Percentiles rank a stretch among this genome's conserved stretches.
These are phyloP conservation scores for Podiceps cristatus DNA, from an alignment of 2,113 vertebrate genomes.

Conservation along the genomic window DNA sequence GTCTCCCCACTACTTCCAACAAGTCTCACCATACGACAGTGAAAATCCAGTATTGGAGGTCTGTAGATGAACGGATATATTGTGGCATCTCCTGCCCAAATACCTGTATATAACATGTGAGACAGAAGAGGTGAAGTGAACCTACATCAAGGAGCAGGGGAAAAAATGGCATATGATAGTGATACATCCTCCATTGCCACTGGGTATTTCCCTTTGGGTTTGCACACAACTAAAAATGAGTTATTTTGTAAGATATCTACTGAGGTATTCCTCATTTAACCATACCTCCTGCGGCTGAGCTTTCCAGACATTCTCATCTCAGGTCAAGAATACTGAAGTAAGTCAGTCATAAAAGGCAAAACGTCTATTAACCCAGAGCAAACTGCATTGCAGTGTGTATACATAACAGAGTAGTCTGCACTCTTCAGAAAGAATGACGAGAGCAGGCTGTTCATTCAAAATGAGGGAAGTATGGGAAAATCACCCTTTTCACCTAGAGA, in stretches of 20 bases:
- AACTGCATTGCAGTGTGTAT: not conserved
- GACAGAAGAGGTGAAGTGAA: not conserved
- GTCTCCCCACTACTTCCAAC: not conserved
- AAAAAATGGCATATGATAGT: not conserved
- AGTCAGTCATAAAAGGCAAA: not conserved
- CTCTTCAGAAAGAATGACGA: not conserved
- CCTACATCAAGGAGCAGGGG: not conserved
- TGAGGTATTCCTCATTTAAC: not conserved
- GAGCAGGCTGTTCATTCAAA: not conserved
- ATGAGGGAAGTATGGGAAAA: not conserved
- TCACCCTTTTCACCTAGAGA: not conserved
- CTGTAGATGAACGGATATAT: not conserved
- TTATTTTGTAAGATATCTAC: not conserved
- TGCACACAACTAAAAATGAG: not conserved
- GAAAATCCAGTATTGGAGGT: not conserved
- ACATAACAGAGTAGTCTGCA: not conserved
- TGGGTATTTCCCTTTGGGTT: not conserved
- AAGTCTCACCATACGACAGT: not conserved
- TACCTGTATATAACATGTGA: not conserved
- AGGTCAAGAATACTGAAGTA: not conserved
- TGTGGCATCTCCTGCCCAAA: not conserved
- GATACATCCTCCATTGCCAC: not conserved
- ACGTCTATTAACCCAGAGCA: not conserved
- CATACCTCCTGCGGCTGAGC: not conserved
- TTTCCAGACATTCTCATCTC: not conserved